Evolutionary conservation across 2,797 vertebrate species (phyloP), one percentile per base, ranked within the genome.

Genomic region (Hemibagrus guttatus): DNA sequence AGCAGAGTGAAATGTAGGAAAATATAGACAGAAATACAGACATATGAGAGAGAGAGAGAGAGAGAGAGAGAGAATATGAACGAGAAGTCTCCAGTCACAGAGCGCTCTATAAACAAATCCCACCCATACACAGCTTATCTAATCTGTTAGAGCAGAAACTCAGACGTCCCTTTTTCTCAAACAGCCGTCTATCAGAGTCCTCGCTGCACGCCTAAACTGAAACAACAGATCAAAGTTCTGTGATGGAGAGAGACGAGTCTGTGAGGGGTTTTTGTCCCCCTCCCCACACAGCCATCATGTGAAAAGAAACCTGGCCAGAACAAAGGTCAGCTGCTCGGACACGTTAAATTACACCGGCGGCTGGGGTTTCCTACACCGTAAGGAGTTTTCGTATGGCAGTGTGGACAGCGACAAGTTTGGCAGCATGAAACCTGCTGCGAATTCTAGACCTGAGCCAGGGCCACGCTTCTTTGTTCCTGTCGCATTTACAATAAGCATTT

Each of bases 131-230:
- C 76, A 21, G 23, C 78, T 90, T 82, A 90, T 89, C 87, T 90
- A 88, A 90, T 90, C 81, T 75, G 42, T 31, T 56, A 64, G 84
- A 71, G 87, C 87, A 83, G 71, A 83, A 85, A 75, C 75, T 83
- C 9, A 4, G 82, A 86, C 85, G 82, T 81, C 89, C 59, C 93
- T 93, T 91, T 86, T 91, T 86, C 86, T 89, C 83, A 91, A 89
- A 64, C 84, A 85, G 83, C 23, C 39, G 26, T 49, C 9, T 21
- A 82, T 82, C n/a, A 31, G 76, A 59, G 58, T 31, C 80, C 26
- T 46, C 6, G 14, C n/a, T 19, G 8, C 56, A 61, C 76, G 31
- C 58, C 59, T 63, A 46, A 64, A 81, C 61, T 21, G 59, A 64
- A 81, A 23, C 7, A 49, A 64, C 46, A 52, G 46, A 35, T 66